Evolutionary conservation across 2,797 vertebrate genomes (phyloP).

Genomic region (Avahi laniger): DNA sequence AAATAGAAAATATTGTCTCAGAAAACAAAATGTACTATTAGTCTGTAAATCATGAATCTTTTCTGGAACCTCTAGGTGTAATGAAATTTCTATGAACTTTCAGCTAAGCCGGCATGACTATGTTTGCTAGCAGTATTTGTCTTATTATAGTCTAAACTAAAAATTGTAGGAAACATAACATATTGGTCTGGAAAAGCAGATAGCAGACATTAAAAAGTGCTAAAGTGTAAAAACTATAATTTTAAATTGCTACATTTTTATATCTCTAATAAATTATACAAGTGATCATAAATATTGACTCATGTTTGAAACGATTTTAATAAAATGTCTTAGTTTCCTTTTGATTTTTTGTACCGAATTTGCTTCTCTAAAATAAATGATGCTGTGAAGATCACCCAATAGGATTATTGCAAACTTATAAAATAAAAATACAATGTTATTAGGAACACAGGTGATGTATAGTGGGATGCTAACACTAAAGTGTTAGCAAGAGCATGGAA

Average conservation of each 20-base stretch:
- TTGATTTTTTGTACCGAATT: background rate
- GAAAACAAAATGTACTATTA: background rate
- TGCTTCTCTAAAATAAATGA: background rate
- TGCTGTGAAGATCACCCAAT: background rate
- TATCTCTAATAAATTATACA: background rate
- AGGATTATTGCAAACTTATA: background rate
- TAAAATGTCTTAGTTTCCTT: background rate
- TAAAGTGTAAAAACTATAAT: background rate
- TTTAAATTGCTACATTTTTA: background rate
- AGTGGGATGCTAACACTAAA: background rate
- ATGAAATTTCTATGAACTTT: background rate
- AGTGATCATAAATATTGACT: background rate
- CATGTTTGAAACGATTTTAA: background rate
- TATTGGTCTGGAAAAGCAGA: background rate
- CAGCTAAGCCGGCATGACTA: background rate
- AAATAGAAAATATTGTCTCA: background rate
- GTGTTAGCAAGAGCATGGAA: background rate
- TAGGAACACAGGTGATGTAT: background rate
- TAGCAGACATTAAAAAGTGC: background rate
- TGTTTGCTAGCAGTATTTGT: background rate
- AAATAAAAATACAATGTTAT: background rate
- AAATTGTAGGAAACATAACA: background rate
- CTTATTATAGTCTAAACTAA: background rate
- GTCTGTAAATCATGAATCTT: background rate
- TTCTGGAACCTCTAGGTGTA: background rate